Base-by-base conservation (phyloP, 2,888 invertebrate genomes). In the Caenorhabditis sp. region DNA sequence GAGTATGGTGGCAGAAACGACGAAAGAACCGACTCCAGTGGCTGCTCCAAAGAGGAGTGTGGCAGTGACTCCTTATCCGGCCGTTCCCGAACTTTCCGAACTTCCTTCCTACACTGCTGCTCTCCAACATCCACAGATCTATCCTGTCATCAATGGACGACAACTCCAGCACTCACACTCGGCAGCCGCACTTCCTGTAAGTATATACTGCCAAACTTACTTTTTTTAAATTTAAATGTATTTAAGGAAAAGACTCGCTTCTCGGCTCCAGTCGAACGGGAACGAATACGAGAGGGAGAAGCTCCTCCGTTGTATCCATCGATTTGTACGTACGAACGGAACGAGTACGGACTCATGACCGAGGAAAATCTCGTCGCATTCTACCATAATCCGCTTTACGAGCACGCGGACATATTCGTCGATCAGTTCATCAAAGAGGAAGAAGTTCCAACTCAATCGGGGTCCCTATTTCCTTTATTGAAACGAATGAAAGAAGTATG, bases 281-380 rank as follows among this genome's bases (percentile, higher is more conserved):
- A 55, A 13, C 22, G 37, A 13, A 41, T 48, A 17, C 41, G 48
- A 35, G 59, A 68, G 30, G 52, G 52, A 1, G 75, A 75, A 61
- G 80, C 80, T 41, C 83, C 82, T 5, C 81, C 83, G 9, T 27
- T 83, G 41, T 83, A 83, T 65, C 83, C 83, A 4, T 58, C 68
- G 2, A 65, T 70, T 11, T 46, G 72, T 5, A 56, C 90, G 89
- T 55, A 89, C 89, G 88, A 90, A 89, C 48, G 73, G 8, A 79
- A 68, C 30, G 82, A 83, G 22, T 75, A 80, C 26, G 87, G 85
- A 37, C 71, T 88, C 24, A 56, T 88, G 71, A 80, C 79, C 13
- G 86, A 87, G 48, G 77, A 78, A n/a, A 80, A 86, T 30, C 72
- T 88, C 7, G 73, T 87, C 41, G 55, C 78, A 17, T 88, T 78